Evolutionary conservation across 1,140 invertebrate species (phyloP).

Genomic region (Stegodyphus dumicola): DNA sequence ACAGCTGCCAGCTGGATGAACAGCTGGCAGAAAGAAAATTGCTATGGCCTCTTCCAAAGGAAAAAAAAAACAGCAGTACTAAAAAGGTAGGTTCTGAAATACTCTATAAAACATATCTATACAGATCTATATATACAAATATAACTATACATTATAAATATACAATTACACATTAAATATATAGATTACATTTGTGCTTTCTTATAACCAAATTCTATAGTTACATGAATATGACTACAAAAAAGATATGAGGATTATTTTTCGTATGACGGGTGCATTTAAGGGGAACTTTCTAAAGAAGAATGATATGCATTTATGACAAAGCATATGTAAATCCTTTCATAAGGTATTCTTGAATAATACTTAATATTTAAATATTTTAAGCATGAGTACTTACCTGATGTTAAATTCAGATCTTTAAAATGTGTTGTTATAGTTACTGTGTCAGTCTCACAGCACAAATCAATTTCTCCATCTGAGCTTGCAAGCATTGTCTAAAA

Average conservation of each 20-base stretch:
- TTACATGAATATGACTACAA: not conserved
- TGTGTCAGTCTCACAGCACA: constrained; percentile 80
- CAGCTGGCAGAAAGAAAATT: too few relatives aligned
- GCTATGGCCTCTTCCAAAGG: too few relatives aligned
- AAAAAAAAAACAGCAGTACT: too few relatives aligned
- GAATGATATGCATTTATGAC: not conserved
- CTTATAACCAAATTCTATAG: too few relatives aligned
- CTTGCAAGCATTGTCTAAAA: constrained; percentile 76
- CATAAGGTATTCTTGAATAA: not conserved
- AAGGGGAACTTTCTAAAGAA: not conserved
- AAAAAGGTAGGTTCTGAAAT: too few relatives aligned
- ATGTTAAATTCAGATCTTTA: constrained; percentile 70
- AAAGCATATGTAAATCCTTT: not conserved
- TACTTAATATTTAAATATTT: constrained; percentile 61
- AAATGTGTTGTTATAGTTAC: constrained; percentile 84
- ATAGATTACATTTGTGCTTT: too few relatives aligned
- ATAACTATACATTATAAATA: too few relatives aligned
- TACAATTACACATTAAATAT: too few relatives aligned
- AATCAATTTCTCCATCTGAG: constrained; percentile 76
- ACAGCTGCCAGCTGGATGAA: too few relatives aligned
- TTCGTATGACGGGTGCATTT: not conserved
- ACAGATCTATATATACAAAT: too few relatives aligned
- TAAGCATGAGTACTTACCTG: constrained; percentile 27
- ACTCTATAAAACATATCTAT: too few relatives aligned
- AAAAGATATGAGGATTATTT: not conserved